Evolutionary conservation across 2,113 vertebrate species (phyloP).

Genomic region (Chauna torquata): DNA sequence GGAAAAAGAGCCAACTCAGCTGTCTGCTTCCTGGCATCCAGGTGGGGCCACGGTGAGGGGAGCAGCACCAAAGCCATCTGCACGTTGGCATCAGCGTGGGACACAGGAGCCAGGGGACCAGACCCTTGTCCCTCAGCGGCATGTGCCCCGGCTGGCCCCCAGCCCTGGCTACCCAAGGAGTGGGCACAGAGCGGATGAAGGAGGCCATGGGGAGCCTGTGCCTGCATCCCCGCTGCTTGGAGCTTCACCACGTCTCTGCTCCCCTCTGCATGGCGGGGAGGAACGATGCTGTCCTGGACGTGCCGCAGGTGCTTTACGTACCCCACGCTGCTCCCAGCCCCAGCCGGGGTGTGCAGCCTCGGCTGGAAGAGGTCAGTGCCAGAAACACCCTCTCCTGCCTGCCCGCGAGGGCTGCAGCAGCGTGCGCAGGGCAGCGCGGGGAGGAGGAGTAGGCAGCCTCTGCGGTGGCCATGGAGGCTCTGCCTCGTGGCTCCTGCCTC

Average conservation of each 20-base stretch:
- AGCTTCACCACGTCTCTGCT: neutral
- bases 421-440: too few relatives aligned
- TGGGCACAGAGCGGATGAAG: too few relatives aligned
- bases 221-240: fast-evolving
- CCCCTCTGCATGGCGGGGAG: fast-evolving
- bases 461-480: neutral
- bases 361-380: too few relatives aligned
- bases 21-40: neutral
- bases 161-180: neutral
- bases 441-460: too few relatives aligned
- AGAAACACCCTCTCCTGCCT: neutral
- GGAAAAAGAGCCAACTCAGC: neutral
- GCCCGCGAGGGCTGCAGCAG: neutral
- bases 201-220: neutral
- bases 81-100: too few relatives aligned
- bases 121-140: fast-evolving
- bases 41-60: neutral
- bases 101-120: too few relatives aligned
- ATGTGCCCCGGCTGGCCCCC: fast-evolving
- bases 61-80: too few relatives aligned
- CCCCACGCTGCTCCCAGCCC: neutral
- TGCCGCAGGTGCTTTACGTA: neutral
- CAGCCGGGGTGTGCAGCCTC: neutral
- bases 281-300: neutral
- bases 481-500: fast-evolving